Evolutionary conservation across 30 jellyfish, hydroid and myxozoan species (phyloP), one percentile per base, ranked within the genome.

Genomic region (Rhopilema esculentum): DNA sequence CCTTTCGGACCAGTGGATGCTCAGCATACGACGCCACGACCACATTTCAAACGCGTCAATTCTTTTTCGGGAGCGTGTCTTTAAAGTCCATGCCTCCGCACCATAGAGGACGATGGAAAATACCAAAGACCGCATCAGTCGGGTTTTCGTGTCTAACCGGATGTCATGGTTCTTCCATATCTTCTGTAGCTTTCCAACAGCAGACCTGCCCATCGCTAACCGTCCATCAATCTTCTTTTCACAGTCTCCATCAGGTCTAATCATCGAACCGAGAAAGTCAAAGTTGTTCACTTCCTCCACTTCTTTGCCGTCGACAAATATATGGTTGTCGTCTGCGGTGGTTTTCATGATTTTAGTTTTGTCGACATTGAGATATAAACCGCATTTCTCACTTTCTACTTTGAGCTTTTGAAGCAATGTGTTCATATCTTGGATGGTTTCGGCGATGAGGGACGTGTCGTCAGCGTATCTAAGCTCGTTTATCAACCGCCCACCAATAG

Each of bases 381-480:
- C 84, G 33, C 23, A 25, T n/a, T n/a, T 31, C 49, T 49, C 69
- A 26, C 84, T 73, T 26, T 31, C 69, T 73, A 20, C 31, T 26
- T 31, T n/a, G 27, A 73, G 27, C 69, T 31, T 33, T 19, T 33
- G 23, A 19, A 73, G 28, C 25, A 73, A 18, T 73, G 33, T 28
- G 24, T 31, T 27, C 69, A 73, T 33, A n/a, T 73, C 71, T 33
- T 73, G 27, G 51, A 51, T 76, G 76, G 51, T 76, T 48, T 50
- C 22, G 68, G 75, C 74, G 18, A 76, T 24, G 52, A 76, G 75
- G 51, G 87, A 30, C 24, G 75, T 76, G 76, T 76, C 87, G 87
- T 76, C 75, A 16, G 87, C 87, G 53, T 76, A 76, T 29, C 87
- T 48, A 23, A 76, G 51, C 22, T 76, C 27, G 69, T 74, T 76